Evolutionary conservation across 2,797 vertebrate genomes (phyloP), one percentile per base, ranked within the genome.

Genomic region (Enteromius afrohamiltoni): DNA sequence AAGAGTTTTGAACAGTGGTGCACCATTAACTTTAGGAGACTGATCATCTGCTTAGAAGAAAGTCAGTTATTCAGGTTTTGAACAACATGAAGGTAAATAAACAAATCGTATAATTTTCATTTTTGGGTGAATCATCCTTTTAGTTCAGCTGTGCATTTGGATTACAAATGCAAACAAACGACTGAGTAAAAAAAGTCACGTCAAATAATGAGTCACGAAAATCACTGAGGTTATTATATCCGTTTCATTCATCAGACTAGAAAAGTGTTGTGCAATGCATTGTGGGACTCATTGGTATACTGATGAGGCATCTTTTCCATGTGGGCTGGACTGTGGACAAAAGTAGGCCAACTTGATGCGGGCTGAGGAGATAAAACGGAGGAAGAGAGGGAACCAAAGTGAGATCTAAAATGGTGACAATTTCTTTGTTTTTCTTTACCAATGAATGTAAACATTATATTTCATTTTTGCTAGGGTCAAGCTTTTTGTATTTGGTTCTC

Each of bases 401-500:
- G 23, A 45, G 45, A 55, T 34, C 69, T 47, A 55, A 58, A 77
- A 13, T 29, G 58, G 37, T 21, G 51, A 89, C 89, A 88, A 90
- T 26, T 60, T n/a, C 10, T 29, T 3, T 3, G 7, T 17, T 77
- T 23, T 60, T 60, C 14, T 19, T 76, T 42, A 58, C 14, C 13
- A 40, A n/a, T 31, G 6, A 53, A 53, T 16, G 3, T 55, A 75
- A 75, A 51, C 13, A 21, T 74, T n/a, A 8, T 1, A 37, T 8
- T 19, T 19, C 7, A 34, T 34, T 7, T 34, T 65, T 34, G 16
- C 29, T 65, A 65, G 0, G 6, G 7, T 65, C 29, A 65, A 34
- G 29, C 29, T 34, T 9, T 65, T 65, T 65, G 13, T 45, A 45
- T 45, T 45, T 45, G 7, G 62, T 34, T 29, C 29, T 65, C 7